Conservation (phyloP, 1,140 invertebrate species). For the Phocides pigmalion region DNA sequence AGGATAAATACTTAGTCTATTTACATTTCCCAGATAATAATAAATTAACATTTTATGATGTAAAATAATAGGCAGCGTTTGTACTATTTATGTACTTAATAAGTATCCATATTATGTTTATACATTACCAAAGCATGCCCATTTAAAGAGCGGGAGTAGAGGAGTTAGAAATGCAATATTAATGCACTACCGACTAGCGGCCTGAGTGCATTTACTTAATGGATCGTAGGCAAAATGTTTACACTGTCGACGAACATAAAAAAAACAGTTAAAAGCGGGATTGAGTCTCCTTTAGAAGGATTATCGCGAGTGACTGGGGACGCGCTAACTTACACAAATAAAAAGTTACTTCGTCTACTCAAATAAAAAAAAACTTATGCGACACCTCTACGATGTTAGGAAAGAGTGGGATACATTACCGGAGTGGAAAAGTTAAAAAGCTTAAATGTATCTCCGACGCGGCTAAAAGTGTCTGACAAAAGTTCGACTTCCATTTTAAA, state of each 20-base stretch:
- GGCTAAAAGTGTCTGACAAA: constrained; percentile 84
- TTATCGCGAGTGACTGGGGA: constrained; percentile 58
- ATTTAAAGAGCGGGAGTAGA: constrained; percentile 37
- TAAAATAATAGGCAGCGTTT: too few relatives aligned
- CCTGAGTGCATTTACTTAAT: constrained; percentile 80
- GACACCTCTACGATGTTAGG: constrained; percentile 69
- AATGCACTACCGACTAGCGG: constrained; percentile 74
- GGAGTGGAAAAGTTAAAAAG: constrained; percentile 84
- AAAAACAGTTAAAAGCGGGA: constrained; percentile 45
- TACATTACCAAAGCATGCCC: constrained; percentile 12
- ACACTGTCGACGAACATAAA: constrained; percentile 57
- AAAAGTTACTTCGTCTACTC: constrained; percentile 64
- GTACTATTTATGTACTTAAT: background rate
- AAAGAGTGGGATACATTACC: constrained; percentile 81
- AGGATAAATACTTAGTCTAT: too few relatives aligned
- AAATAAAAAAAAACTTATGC: constrained; percentile 71
- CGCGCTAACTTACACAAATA: constrained; percentile 62
- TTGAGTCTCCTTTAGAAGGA: constrained; percentile 59
- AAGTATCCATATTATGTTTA: background rate
- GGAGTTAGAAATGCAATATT: constrained; percentile 80
- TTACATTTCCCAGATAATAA: too few relatives aligned
- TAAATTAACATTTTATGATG: background rate
- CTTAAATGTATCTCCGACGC: constrained; percentile 82
- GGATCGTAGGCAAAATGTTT: constrained; percentile 76
- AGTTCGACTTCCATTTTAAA: constrained; percentile 84